Base-by-base conservation (phyloP, 2,888 invertebrate genomes). In the Acronicta alni region DNA sequence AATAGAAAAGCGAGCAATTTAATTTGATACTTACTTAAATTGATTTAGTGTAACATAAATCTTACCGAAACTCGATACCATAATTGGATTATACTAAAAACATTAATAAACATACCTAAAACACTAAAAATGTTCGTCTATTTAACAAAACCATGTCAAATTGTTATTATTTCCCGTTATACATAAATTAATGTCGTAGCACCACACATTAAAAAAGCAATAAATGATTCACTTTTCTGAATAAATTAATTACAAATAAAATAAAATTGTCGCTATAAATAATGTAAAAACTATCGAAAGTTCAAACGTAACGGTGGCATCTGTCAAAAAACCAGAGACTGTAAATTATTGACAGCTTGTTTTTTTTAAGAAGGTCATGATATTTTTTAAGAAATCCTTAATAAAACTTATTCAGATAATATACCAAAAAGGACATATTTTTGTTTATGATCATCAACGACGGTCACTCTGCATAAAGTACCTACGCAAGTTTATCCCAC, bases 231-330 rank as follows among this genome's bases (percentile, higher is more conserved):
- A 37, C 47, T 35, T 18, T 30, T 59, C 6, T 14, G 26, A 37
- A 59, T 45, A 45, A 47, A 55, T 48, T 37, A 42, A 30, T 47
- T 44, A 35, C 9, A 48, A 37, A 58, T n/a, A 44, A 48, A 54
- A 32, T 39, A 53, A 52, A 38, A 47, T 35, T 17, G 3, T 43
- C n/a, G 38, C 18, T 37, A 23, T 48, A 37, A 51, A 57, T 51
- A 59, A 42, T 69, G 35, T 46, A 54, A 70, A 57, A 65, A 39
- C 35, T 45, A 17, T 32, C 17, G 4, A 65, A 64, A 59, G 54
- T 68, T 68, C 45, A 68, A 68, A 65, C 47, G 44, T 68, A 68
- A 70, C 71, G 66, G 71, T 66, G 77, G 69, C 74, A 59, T 30
- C 52, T 69, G 77, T 57, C 66, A 69, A 53, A 15, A n/a, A 55